These are phyloP conservation scores for Lepidurus apus DNA, from an alignment of 1,140 invertebrate genomes.

Conservation along the genomic window DNA sequence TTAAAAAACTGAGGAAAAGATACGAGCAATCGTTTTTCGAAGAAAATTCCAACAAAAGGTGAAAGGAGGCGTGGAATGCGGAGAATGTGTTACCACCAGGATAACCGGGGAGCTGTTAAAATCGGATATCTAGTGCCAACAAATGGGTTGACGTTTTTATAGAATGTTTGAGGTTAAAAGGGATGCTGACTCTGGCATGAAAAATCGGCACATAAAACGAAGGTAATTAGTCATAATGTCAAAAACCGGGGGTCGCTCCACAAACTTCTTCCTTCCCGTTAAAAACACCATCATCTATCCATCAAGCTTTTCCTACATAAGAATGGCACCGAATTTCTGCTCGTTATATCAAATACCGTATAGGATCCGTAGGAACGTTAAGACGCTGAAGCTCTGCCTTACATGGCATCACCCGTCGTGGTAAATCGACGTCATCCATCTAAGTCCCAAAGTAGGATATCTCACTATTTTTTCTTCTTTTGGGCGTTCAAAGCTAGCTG, in stretches of 20 bases:
- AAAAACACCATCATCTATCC: background rate
- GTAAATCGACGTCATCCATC: constrained; percentile 10
- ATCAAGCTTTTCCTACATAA: background rate
- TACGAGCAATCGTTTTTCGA: background rate
- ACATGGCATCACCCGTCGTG: background rate
- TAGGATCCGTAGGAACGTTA: background rate
- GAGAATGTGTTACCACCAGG: background rate
- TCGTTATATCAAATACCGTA: constrained; percentile 6
- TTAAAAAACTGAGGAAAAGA: background rate
- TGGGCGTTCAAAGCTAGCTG: no score
- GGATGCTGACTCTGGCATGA: constrained; percentile 3
- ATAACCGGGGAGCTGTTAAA: background rate
- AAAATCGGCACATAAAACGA: background rate
- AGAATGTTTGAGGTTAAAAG: background rate
- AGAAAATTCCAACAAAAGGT: background rate
- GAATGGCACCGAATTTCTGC: constrained; percentile 10
- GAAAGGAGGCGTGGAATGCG: background rate
- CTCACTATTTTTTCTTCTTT: background rate
- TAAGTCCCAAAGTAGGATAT: background rate
- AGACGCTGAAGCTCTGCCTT: background rate
- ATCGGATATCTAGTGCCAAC: background rate
- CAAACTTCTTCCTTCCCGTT: background rate
- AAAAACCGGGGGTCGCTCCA: background rate
- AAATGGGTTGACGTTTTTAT: background rate
- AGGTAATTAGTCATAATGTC: constrained; percentile 11